A percentile compares a stretch with the other conserved stretches of the same genome.
phyloP scores from a whole-genome alignment of 2,113 vertebrate species.

The Vulpes ferrilata region DNA sequence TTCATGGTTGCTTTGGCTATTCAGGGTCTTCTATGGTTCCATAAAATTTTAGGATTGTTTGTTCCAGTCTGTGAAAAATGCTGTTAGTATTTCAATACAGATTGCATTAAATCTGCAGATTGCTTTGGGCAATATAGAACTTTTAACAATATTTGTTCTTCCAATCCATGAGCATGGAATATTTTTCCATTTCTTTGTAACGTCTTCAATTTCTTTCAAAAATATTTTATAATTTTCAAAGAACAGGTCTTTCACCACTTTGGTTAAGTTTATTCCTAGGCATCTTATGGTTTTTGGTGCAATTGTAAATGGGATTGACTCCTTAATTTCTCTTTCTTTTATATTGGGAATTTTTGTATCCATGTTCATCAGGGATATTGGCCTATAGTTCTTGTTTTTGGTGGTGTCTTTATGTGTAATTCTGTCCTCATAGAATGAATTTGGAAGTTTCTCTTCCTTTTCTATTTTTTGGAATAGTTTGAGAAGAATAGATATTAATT shows the following conservation, averaged over 20 bases:
- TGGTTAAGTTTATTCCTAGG: neutral
- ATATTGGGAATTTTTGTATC: neutral
- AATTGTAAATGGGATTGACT: neutral
- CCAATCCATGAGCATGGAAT: neutral
- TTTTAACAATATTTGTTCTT: neutral
- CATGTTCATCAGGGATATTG: neutral
- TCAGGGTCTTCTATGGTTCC: neutral
- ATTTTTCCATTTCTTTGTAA: neutral
- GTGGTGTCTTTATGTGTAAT: neutral
- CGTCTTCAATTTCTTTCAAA: neutral
- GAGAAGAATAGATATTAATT: neutral
- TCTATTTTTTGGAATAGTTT: neutral
- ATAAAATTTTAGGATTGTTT: neutral
- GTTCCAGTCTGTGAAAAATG: neutral
- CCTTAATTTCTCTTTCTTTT: neutral
- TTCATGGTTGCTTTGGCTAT: neutral
- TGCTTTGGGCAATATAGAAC: neutral
- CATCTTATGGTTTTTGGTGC: neutral
- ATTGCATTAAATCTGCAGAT: neutral
- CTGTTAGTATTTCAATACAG: neutral
- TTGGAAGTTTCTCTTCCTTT: neutral
- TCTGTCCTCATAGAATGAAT: neutral
- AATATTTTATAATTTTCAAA: neutral
- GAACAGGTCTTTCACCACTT: neutral
- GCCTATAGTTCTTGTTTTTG: neutral